A percentile compares a stretch with the other conserved stretches of the same genome.
These are phyloP conservation scores for Noctuana brunneofusca DNA, from an alignment of 2,888 invertebrate species.

Conservation along the genomic window DNA sequence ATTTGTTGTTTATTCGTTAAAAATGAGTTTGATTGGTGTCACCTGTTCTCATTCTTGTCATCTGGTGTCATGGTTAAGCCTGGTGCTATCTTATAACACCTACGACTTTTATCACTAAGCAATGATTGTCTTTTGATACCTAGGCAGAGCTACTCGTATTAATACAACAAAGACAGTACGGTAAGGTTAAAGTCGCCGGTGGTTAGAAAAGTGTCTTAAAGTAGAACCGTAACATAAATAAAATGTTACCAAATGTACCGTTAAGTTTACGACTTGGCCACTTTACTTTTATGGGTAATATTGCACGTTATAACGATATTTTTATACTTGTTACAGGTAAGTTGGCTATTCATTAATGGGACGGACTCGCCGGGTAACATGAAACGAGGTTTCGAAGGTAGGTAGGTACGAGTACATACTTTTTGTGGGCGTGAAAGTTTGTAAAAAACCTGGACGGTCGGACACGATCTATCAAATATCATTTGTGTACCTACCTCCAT, in stretches of 20 bases:
- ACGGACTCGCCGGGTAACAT: slow-evolving; percentile 21
- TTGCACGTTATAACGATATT: slow-evolving; percentile 44
- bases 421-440: slow-evolving; percentile 31
- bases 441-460: slow-evolving; percentile 16
- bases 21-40: too few relatives aligned
- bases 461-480: neutral
- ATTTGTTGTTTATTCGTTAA: too few relatives aligned
- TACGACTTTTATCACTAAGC: neutral
- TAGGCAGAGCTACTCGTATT: too few relatives aligned
- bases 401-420: too few relatives aligned
- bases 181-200: neutral
- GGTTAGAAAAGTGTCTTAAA: slow-evolving; percentile 33
- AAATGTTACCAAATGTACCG: slow-evolving; percentile 44
- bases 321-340: slow-evolving; percentile 50
- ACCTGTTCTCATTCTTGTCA: too few relatives aligned
- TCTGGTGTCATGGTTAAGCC: too few relatives aligned
- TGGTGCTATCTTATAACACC: too few relatives aligned
- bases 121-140: too few relatives aligned
- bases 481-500: slow-evolving; percentile 4
- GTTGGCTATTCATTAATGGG: slow-evolving; percentile 33
- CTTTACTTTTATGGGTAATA: slow-evolving; percentile 45
- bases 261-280: slow-evolving; percentile 45
- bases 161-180: too few relatives aligned
- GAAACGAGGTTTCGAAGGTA: slow-evolving; percentile 23
- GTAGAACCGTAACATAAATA: slow-evolving; percentile 43